phyloP scores from a whole-genome alignment of 2,888 invertebrate species.

The Amblyjoppa fuscipennis region DNA sequence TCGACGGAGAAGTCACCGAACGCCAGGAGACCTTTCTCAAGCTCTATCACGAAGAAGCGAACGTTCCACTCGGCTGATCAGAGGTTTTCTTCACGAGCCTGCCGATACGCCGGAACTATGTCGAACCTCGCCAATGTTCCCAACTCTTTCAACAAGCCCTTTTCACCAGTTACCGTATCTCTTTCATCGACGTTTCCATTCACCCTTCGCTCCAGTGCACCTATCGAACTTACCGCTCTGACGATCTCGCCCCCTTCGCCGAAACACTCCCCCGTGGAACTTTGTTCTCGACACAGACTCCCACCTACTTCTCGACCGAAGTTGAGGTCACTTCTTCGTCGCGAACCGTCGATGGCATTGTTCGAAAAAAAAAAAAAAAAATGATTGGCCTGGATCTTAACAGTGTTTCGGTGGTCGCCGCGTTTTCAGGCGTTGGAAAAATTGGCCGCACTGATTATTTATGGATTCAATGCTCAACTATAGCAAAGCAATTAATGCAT shows the following conservation, averaged over 20 bases:
- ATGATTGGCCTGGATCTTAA: too few species aligned
- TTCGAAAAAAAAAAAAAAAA: too few species aligned
- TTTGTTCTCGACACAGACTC: background rate
- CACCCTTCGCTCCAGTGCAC: constrained; percentile 7
- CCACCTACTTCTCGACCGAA: background rate
- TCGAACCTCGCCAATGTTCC: constrained; percentile 30
- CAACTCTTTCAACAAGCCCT: constrained; percentile 24
- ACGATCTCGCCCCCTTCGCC: background rate
- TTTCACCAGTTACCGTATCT: constrained; percentile 22
- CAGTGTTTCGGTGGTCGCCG: background rate
- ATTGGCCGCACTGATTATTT: background rate
- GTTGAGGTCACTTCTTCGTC: background rate
- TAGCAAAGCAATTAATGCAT: too few species aligned
- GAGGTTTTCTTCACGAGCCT: constrained; percentile 2
- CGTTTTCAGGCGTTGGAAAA: background rate
- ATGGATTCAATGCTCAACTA: background rate
- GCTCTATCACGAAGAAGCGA: constrained; percentile 1
- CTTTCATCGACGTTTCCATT: constrained; percentile 24
- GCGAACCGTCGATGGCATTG: too few species aligned
- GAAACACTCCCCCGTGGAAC: background rate
- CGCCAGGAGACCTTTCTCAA: background rate
- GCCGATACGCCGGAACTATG: constrained; percentile 7
- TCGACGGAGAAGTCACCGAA: background rate
- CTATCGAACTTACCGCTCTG: background rate
- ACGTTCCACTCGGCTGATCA: constrained; percentile 1